Base-by-base conservation (phyloP, 2,888 invertebrate species). In the Pristionchus exspectatus region DNA sequence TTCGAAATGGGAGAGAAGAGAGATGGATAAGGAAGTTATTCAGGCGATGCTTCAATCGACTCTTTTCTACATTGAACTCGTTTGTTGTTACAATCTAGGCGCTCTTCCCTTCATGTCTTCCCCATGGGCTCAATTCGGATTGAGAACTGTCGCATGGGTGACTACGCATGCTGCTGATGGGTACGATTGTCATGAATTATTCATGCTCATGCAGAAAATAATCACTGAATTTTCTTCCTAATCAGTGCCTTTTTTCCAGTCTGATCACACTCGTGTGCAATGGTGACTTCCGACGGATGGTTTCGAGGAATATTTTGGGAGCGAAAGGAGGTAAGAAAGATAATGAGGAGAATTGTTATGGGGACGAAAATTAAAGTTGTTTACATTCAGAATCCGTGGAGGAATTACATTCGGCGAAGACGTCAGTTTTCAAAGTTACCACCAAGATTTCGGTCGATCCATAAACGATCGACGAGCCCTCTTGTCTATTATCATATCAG, bases 21-120 rank as follows among this genome's bases (percentile, higher is more conserved):
- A 30, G 27, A 56, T 30, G 27, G 7, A 21, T 7, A 74, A 33
- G 2, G 30, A 18, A 16, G 12, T 18, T n/a, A 33, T 27, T 38
- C 38, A 87, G 87, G 69, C 87, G 18, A 87, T 87, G 66, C 44
- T 87, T 16, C 87, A 87, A 59, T 87, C 87, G n/a, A 30, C 87
- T 69, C 66, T 87, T 14, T 87, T 87, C 87, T 87, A 87, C 54
- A 69, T 87, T 44, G 87, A 87, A 87, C 33, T 87, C 16, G 87
- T 87, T 1, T 87, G 87, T 44, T 87, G 87, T 24, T 87, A 87
- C 50, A 87, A 87, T n/a, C 38, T 87, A 14, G 87, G 87, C 10
- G 87, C 69, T 87, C 87, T 87, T 69, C 87, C 87, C 44, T 87
- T 66, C 50, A 69, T 87, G 87, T 50, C 87, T 44, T 66, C 66